Evolutionary conservation across 2,797 vertebrate genomes (phyloP).

Genomic region (Chlorospingus semifuscus): DNA sequence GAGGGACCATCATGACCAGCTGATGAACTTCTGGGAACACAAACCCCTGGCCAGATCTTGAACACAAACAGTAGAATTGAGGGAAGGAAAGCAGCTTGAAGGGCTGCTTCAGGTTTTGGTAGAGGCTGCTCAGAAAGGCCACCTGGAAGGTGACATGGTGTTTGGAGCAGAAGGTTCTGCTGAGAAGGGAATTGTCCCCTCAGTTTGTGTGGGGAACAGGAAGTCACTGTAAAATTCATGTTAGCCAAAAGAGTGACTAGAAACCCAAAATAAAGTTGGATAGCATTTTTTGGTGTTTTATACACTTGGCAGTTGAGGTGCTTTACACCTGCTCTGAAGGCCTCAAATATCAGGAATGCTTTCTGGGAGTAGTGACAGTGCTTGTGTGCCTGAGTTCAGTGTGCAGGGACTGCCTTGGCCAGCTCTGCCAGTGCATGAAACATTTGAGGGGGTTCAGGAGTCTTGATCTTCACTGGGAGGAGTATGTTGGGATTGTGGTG

Average conservation of each 20-base stretch:
- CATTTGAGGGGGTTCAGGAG: background rate
- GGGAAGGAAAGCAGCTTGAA: background rate
- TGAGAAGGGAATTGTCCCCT: background rate
- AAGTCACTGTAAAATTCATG: background rate
- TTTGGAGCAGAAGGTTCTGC: background rate
- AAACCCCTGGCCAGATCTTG: background rate
- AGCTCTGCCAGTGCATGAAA: background rate
- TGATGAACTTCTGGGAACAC: too few relatives aligned
- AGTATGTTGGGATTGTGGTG: background rate
- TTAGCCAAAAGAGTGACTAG: background rate
- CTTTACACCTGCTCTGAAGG: background rate
- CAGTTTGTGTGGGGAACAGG: background rate
- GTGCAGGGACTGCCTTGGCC: background rate
- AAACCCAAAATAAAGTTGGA: background rate
- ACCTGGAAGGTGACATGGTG: rapidly evolving
- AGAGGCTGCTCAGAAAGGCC: background rate
- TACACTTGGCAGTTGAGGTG: background rate
- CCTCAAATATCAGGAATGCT: background rate
- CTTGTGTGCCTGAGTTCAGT: background rate
- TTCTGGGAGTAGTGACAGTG: background rate
- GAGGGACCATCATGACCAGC: background rate
- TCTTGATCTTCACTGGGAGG: background rate
- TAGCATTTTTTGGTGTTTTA: background rate
- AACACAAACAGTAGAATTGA: background rate
- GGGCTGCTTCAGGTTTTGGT: rapidly evolving